These are phyloP conservation scores for Polypedilum vanderplanki DNA, from an alignment of 1,140 invertebrate species.

Conservation along the genomic window DNA sequence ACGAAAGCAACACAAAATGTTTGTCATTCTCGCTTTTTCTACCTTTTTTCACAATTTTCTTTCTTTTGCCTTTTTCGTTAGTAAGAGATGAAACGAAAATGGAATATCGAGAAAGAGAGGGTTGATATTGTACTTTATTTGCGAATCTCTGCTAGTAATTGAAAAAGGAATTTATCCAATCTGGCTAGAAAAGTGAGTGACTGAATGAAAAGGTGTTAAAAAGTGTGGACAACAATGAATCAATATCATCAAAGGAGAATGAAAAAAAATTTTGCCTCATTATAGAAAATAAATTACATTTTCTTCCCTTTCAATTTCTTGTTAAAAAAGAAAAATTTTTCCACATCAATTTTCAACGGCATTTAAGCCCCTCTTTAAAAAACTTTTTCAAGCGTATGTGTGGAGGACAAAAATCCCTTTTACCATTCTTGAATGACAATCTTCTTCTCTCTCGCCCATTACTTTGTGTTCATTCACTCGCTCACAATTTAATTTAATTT, in stretches of 20 bases:
- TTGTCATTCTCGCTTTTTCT: slow-evolving; percentile 1
- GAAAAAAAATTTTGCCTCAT: background rate
- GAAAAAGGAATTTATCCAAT: background rate
- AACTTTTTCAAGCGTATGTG: background rate
- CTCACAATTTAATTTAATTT: slow-evolving; percentile 27
- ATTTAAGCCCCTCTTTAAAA: background rate
- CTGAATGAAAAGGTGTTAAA: background rate
- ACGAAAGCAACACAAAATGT: background rate
- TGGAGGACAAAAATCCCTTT: background rate
- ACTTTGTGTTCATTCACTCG: background rate
- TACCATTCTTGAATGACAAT: too few relatives aligned
- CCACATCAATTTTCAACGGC: background rate
- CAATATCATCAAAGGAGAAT: background rate
- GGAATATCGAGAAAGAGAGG: background rate
- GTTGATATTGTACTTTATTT: background rate
- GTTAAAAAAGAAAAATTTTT: background rate
- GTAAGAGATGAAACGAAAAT: background rate
- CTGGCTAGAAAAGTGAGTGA: background rate
- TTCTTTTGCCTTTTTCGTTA: background rate
- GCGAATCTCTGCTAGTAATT: background rate
- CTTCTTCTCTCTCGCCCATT: background rate
- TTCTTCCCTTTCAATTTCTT: background rate
- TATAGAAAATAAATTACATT: slow-evolving; percentile 22
- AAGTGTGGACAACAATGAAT: background rate
- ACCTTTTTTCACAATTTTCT: too few relatives aligned